Conservation (phyloP, 2,797 vertebrate species). For the Microctenopoma steveboyesi region DNA sequence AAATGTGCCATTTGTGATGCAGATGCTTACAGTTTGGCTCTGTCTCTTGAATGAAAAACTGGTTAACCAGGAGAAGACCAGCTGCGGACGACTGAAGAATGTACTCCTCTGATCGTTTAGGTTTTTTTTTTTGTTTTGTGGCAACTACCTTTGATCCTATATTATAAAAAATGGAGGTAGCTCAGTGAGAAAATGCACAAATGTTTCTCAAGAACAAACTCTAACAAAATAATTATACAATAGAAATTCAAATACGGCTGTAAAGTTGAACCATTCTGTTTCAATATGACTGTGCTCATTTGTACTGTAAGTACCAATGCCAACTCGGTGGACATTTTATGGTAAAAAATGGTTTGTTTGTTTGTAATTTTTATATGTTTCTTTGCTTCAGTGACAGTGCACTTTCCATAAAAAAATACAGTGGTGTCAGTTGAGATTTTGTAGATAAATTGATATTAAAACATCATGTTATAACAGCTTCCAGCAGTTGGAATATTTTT, state of each 20-base stretch:
- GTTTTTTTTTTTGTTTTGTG: conserved; percentile 62
- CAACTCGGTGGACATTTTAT: conserved; percentile 71
- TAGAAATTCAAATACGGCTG: conserved; percentile 61
- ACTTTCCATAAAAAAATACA: conserved; percentile 85
- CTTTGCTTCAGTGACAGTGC: conserved; percentile 86
- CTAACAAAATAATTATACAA: conserved; percentile 37
- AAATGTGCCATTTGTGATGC: conserved; percentile 31
- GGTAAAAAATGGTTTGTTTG: conserved; percentile 79
- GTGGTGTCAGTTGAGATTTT: conserved; percentile 96
- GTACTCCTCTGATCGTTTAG: conserved; percentile 64
- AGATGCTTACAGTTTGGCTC: conserved; percentile 35
- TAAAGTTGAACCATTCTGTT: conserved; percentile 72
- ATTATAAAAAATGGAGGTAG: conserved; percentile 42
- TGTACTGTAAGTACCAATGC: conserved; percentile 78
- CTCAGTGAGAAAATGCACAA: conserved; percentile 61
- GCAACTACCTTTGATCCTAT: conserved; percentile 53
- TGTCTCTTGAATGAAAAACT: conserved; percentile 60
- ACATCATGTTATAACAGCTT: conserved; percentile 85
- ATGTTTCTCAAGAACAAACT: conserved; percentile 52
- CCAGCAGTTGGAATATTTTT: conserved; percentile 52
- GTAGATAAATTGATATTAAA: conserved; percentile 99
- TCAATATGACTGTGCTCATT: conserved; percentile 75
- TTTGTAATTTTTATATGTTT: conserved; percentile 88
- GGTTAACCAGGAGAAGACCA: conserved; percentile 48
- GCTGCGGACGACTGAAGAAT: conserved; percentile 69